A percentile compares a stretch with the other conserved stretches of the same genome.
These are phyloP conservation scores for Leptinotarsa haldemani DNA, from an alignment of 2,888 invertebrate genomes.

Conservation along the genomic window DNA sequence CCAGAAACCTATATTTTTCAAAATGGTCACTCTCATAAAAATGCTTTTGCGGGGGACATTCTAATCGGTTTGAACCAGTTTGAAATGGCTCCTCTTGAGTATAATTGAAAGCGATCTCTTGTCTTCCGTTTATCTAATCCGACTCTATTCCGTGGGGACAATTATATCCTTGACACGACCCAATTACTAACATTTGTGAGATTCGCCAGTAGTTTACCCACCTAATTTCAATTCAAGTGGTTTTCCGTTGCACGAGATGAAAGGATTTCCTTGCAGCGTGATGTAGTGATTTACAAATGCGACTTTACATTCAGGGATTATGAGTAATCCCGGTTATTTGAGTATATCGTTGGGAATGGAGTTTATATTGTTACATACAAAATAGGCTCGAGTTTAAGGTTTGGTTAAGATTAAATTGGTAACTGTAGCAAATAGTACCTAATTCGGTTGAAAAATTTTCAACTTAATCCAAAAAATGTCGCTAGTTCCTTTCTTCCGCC, in stretches of 20 bases:
- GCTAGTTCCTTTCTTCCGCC: no score
- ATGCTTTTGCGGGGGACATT: not conserved
- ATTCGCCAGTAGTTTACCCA: constrained; percentile 13
- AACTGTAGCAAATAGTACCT: no score
- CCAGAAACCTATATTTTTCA: no score
- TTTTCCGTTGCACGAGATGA: constrained; percentile 16
- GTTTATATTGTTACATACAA: no score
- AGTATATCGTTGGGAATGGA: no score
- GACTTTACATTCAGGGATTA: not conserved
- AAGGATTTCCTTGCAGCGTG: constrained; percentile 17
- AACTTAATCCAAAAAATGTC: no score
- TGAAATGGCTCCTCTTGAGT: not conserved
- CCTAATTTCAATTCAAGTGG: constrained; percentile 24
- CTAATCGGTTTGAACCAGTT: not conserved
- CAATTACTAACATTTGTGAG: constrained; percentile 12
- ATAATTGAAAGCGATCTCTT: constrained; percentile 1
- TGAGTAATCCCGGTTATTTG: not conserved
- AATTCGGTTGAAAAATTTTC: no score
- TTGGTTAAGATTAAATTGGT: no score
- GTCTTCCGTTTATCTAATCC: constrained; percentile 10
- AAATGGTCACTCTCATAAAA: no score
- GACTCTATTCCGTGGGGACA: constrained; percentile 5
- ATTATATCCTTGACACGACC: constrained; percentile 14
- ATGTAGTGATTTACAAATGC: constrained; percentile 9
- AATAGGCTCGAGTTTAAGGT: no score